Percentiles rank a stretch among this genome's conserved stretches.
Evolutionary conservation across 2,113 vertebrate genomes (phyloP).

Genomic region (Zapus hudsonius): DNA sequence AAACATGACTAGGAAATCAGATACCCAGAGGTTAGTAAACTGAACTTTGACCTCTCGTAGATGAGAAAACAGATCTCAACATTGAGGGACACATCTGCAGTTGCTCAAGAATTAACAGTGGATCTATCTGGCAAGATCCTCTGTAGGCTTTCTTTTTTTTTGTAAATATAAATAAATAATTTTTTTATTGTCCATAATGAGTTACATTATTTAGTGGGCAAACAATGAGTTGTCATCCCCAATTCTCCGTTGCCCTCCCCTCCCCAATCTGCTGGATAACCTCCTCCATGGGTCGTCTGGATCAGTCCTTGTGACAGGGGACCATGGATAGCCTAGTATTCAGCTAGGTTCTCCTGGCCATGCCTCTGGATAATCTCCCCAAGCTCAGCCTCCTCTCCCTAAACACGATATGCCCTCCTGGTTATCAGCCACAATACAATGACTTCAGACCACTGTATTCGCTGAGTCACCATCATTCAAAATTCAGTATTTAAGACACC

Average conservation of each 20-base stretch:
- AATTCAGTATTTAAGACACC: conserved; percentile 67
- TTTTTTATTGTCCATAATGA: no score
- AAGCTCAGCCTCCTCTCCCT: neutral
- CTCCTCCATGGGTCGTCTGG: no score
- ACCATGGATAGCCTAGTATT: no score
- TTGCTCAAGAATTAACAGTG: conserved; percentile 50
- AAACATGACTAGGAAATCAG: conserved; percentile 29
- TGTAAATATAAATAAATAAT: no score
- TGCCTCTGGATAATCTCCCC: no score
- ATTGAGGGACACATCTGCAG: conserved; percentile 38
- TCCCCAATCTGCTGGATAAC: no score
- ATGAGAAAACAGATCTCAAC: conserved; percentile 48
- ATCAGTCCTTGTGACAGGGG: no score
- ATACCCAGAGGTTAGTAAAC: conserved; percentile 15
- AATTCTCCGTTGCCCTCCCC: no score
- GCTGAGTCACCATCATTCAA: conserved; percentile 59
- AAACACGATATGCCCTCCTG: conserved; percentile 49
- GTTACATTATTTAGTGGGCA: no score
- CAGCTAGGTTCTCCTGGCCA: no score
- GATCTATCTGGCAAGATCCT: conserved; percentile 23
- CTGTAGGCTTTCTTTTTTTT: neutral
- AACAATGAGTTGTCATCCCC: no score
- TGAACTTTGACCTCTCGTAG: conserved; percentile 32
- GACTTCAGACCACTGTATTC: conserved; percentile 15
- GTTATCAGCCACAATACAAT: conserved; percentile 58